phyloP scores from a whole-genome alignment of 2,113 vertebrate genomes.

The Centropristis striata region DNA sequence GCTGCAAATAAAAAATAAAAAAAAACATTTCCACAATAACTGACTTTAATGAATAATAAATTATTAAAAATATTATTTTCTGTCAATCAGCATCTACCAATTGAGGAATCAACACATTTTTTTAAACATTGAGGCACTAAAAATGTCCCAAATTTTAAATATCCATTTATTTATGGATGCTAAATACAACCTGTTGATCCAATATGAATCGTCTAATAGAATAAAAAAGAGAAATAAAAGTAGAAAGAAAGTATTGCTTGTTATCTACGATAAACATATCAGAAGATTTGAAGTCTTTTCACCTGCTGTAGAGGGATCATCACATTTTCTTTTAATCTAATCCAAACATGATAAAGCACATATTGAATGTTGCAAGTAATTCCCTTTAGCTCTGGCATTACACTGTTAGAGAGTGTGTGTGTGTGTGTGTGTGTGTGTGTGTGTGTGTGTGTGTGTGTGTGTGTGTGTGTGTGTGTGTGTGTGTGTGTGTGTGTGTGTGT shows the following conservation, averaged over 20 bases:
- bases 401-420: not conserved
- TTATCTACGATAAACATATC: not conserved
- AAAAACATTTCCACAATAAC: no score
- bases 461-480: constrained; percentile 15
- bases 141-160: not conserved
- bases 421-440: constrained; percentile 10
- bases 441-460: constrained; percentile 26
- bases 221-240: not conserved
- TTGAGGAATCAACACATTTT: not conserved
- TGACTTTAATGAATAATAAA: no score
- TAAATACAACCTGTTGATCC: not conserved
- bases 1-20: no score
- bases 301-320: not conserved
- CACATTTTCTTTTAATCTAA: not conserved
- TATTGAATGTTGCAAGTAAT: not conserved
- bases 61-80: no score
- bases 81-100: not conserved
- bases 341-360: not conserved
- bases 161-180: not conserved
- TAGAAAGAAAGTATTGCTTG: not conserved
- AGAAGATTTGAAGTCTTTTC: not conserved
- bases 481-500: constrained; percentile 4
- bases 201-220: not conserved
- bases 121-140: not conserved
- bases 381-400: not conserved